These are phyloP conservation scores for Polyploca ridens DNA, from an alignment of 2,888 invertebrate species.

Conservation along the genomic window DNA sequence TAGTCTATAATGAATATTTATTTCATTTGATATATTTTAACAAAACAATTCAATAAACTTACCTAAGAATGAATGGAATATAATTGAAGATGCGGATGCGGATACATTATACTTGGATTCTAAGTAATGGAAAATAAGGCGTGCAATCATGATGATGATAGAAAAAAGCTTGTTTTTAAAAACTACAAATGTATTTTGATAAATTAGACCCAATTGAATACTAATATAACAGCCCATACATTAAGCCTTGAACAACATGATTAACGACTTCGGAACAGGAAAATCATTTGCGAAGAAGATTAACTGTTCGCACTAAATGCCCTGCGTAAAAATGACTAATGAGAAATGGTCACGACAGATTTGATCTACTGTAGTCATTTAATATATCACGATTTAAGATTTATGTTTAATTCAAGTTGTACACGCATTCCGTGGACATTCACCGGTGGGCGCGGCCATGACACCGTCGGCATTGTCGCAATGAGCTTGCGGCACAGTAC, in stretches of 20 bases:
- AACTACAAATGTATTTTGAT: background rate
- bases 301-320: background rate
- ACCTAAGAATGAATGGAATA: too few species aligned
- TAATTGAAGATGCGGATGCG: too few species aligned
- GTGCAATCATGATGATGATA: too few species aligned
- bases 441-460: conserved; percentile 72
- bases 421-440: conserved; percentile 61
- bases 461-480: conserved; percentile 74
- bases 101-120: too few species aligned
- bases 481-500: conserved; percentile 28
- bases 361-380: conserved; percentile 34
- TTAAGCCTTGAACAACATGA: background rate
- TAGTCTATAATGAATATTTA: too few species aligned
- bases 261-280: background rate
- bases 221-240: background rate
- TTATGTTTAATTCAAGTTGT: conserved; percentile 59
- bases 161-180: too few species aligned
- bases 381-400: conserved; percentile 44
- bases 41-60: too few species aligned
- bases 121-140: too few species aligned
- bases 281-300: background rate
- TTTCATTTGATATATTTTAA: too few species aligned
- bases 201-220: background rate
- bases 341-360: conserved; percentile 26
- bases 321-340: conserved; percentile 22